Percentiles rank a stretch among this genome's conserved stretches.
Evolutionary conservation across 1,140 invertebrate genomes (phyloP).

Genomic region (Eurosta solidaginis): DNA sequence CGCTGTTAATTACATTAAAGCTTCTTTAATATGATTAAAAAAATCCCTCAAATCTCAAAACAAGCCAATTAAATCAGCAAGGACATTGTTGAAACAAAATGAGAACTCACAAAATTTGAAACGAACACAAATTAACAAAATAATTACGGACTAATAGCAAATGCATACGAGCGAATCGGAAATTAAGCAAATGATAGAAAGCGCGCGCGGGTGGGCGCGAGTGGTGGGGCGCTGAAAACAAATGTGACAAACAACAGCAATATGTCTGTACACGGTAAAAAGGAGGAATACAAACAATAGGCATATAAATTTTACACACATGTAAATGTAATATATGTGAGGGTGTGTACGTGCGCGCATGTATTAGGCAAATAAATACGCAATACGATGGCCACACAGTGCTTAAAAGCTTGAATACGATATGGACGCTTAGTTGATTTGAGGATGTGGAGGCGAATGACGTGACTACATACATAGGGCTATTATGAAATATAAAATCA

Average conservation of each 20-base stretch:
- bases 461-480: too few relatives aligned
- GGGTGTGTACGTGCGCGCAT: background rate
- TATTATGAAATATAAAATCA: constrained; percentile 14
- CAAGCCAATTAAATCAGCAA: too few relatives aligned
- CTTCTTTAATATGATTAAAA: too few relatives aligned
- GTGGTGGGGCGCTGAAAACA: background rate
- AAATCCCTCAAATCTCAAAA: too few relatives aligned
- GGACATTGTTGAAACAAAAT: background rate
- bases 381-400: background rate
- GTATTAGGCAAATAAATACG: background rate
- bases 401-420: too few relatives aligned
- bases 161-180: background rate
- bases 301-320: background rate
- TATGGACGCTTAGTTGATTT: background rate
- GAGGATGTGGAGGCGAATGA: background rate
- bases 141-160: background rate
- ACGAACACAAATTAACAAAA: background rate
- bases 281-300: background rate
- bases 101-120: background rate
- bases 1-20: too few relatives aligned
- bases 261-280: background rate
- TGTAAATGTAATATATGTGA: background rate
- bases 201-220: background rate
- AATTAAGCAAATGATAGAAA: too few relatives aligned
- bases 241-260: background rate